Percentiles rank a stretch among this genome's conserved stretches.
phyloP scores from a whole-genome alignment of 1,140 invertebrate genomes.

The Coptotermes formosanus region DNA sequence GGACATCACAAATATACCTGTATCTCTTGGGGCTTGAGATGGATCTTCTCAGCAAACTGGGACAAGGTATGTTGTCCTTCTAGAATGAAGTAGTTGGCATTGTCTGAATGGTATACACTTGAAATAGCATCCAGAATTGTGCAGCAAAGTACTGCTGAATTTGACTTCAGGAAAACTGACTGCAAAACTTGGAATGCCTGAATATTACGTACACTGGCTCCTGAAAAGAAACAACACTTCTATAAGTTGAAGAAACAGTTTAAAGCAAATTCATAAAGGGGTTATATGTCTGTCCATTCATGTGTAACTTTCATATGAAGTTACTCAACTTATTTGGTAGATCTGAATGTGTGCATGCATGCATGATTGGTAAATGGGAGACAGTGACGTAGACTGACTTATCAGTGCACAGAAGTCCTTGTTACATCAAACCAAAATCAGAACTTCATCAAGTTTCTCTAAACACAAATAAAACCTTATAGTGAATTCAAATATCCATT shows the following conservation, averaged over 20 bases:
- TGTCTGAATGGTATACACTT: constrained; percentile 95
- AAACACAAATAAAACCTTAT: too few species aligned
- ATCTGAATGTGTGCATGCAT: too few species aligned
- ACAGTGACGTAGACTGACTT: too few species aligned
- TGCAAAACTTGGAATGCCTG: constrained; percentile 95
- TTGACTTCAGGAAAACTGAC: constrained; percentile 88
- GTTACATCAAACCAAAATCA: too few species aligned
- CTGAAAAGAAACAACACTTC: constrained; percentile 42
- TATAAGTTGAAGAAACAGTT: not conserved
- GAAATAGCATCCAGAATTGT: constrained; percentile 94
- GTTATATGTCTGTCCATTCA: too few species aligned
- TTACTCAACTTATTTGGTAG: too few species aligned
- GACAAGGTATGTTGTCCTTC: constrained; percentile 94
- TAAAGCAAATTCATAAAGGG: too few species aligned
- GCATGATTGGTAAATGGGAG: too few species aligned
- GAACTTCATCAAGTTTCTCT: too few species aligned
- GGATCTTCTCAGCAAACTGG: constrained; percentile 94
- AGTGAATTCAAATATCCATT: too few species aligned
- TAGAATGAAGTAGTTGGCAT: constrained; percentile 98
- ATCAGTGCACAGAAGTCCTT: too few species aligned
- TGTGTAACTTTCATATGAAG: too few species aligned
- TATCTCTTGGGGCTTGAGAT: constrained; percentile 84
- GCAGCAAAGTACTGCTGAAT: constrained; percentile 78
- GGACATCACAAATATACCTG: constrained; percentile 56
- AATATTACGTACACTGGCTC: constrained; percentile 83